A percentile compares a stretch with the other conserved stretches of the same genome.
These are phyloP conservation scores for Centropristis striata DNA, from an alignment of 2,113 vertebrate species.

Conservation along the genomic window DNA sequence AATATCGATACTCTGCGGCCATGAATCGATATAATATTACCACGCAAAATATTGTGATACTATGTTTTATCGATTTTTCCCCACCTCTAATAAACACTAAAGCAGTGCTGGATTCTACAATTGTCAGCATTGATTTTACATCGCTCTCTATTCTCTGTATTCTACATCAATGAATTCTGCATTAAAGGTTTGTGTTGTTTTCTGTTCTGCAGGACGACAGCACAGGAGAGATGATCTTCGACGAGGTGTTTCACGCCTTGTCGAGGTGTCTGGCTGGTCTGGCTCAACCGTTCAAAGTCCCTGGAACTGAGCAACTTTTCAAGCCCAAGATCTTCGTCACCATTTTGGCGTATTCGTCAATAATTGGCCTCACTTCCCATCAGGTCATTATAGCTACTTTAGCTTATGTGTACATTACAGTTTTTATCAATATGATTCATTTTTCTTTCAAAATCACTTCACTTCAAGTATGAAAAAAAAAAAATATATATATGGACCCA, in stretches of 20 bases:
- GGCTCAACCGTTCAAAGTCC: slow-evolving; percentile 92
- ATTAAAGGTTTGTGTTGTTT: neutral
- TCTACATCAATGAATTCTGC: neutral
- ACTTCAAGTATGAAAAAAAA: too few relatives aligned
- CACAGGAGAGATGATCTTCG: slow-evolving; percentile 97
- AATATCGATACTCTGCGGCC: too few relatives aligned
- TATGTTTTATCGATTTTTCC: too few relatives aligned
- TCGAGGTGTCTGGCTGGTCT: slow-evolving; percentile 93
- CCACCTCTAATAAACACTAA: too few relatives aligned
- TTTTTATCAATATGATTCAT: too few relatives aligned
- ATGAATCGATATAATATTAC: too few relatives aligned
- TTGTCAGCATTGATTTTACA: too few relatives aligned
- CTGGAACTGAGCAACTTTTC: slow-evolving; percentile 92
- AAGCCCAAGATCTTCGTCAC: slow-evolving; percentile 97
- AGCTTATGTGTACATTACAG: neutral
- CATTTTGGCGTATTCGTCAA: slow-evolving; percentile 96
- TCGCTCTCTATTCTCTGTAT: too few relatives aligned
- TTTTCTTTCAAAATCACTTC: too few relatives aligned
- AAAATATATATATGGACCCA: too few relatives aligned
- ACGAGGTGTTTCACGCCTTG: slow-evolving; percentile 96
- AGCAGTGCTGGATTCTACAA: too few relatives aligned
- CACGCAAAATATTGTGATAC: too few relatives aligned
- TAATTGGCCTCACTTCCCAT: slow-evolving; percentile 94
- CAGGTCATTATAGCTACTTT: slow-evolving; percentile 89
- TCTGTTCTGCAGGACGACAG: slow-evolving; percentile 91